Evolutionary conservation across 2,113 vertebrate genomes (phyloP).

Genomic region (Pelodiscus sinensis): DNA sequence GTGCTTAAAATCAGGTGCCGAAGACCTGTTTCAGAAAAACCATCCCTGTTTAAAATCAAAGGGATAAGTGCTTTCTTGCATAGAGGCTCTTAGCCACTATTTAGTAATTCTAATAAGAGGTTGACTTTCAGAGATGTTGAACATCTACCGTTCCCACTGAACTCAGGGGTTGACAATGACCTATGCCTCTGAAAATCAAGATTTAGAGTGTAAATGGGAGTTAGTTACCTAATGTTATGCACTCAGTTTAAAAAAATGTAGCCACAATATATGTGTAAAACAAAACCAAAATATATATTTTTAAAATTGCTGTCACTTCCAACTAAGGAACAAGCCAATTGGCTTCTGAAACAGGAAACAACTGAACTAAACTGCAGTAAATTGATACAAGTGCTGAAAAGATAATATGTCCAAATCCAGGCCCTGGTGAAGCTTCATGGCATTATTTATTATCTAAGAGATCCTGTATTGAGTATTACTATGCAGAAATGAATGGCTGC

Average conservation of each 20-base stretch:
- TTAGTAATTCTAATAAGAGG: neutral
- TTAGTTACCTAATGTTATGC: neutral
- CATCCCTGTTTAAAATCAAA: neutral
- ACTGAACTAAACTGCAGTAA: slow-evolving; percentile 50
- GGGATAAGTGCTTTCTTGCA: neutral
- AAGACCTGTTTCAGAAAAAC: neutral
- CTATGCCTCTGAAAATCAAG: neutral
- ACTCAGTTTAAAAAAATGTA: neutral
- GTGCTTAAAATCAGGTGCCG: neutral
- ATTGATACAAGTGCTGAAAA: slow-evolving; percentile 69
- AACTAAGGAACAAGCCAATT: slow-evolving; percentile 26
- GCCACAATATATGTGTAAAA: neutral
- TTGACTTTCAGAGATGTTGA: neutral
- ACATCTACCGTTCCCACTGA: neutral
- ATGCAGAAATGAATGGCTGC: slow-evolving; percentile 26
- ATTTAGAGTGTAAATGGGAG: neutral
- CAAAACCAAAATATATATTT: neutral
- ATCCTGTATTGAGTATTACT: slow-evolving; percentile 32
- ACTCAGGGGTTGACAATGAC: neutral
- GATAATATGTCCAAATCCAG: slow-evolving; percentile 58
- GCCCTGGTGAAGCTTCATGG: slow-evolving; percentile 57
- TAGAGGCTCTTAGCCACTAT: neutral
- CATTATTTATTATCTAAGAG: slow-evolving; percentile 65
- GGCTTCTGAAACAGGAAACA: slow-evolving; percentile 61
- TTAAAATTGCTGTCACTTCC: neutral